These are phyloP conservation scores for Gandaritis pyraliata DNA, from an alignment of 2,888 invertebrate genomes.

Conservation along the genomic window DNA sequence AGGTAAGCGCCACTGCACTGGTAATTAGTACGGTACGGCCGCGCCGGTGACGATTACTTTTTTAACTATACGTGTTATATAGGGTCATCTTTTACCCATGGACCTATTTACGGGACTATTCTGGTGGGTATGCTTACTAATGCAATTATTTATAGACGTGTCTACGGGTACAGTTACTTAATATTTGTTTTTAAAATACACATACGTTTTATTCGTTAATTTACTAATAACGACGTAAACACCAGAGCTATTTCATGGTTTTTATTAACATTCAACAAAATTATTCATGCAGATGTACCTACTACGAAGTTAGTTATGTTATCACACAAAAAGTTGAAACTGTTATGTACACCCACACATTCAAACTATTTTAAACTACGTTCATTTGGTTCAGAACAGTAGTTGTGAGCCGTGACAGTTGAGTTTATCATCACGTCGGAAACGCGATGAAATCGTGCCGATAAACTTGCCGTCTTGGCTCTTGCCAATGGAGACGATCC, in stretches of 20 bases:
- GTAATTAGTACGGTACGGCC: slow-evolving; percentile 1
- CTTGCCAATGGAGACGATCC: slow-evolving; percentile 47
- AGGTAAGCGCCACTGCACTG: no score
- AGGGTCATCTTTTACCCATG: no score
- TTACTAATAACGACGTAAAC: neutral
- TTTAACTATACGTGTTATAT: no score
- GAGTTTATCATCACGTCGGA: slow-evolving; percentile 57
- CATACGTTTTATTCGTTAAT: no score
- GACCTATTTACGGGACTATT: no score
- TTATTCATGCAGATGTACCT: slow-evolving; percentile 9
- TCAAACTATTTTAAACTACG: slow-evolving; percentile 32
- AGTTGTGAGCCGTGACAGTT: slow-evolving; percentile 47
- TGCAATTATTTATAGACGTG: no score
- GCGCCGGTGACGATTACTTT: neutral
- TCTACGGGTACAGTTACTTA: no score
- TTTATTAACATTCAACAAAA: slow-evolving; percentile 5
- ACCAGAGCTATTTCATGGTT: neutral
- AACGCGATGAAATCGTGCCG: slow-evolving; percentile 56
- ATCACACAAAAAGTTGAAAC: slow-evolving; percentile 18
- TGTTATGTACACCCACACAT: slow-evolving; percentile 19
- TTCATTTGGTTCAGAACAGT: slow-evolving; percentile 41
- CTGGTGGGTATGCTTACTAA: no score
- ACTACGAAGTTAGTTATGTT: slow-evolving; percentile 10
- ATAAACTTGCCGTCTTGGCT: slow-evolving; percentile 53
- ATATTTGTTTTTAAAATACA: no score